Evolutionary conservation across 2,113 vertebrate species (phyloP), one percentile per base, ranked within the genome.

Genomic region (Anguilla japonica): DNA sequence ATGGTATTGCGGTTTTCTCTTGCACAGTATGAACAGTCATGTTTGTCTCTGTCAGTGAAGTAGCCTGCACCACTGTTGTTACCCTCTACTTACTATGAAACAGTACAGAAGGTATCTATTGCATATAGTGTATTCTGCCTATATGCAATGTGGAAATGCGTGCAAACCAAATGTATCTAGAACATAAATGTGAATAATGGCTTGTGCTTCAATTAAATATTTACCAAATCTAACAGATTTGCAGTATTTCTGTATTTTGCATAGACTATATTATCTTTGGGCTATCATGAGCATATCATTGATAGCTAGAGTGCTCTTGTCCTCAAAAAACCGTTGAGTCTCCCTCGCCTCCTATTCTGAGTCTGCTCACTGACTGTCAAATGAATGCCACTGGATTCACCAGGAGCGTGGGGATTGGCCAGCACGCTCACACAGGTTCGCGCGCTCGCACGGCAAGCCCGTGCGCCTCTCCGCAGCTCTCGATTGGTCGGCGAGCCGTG

Each of bases 41-140:
- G 82, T 88, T 87, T 86, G 85, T 89, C 78, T 41, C 71, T 89
- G 85, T 20, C 43, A 46, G 43, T 46, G 43, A 46, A 29, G 80
- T 50, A 60, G 14, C 56, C 56, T 60, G 53, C 67, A 88, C 84
- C 86, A 86, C 84, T 87, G 63, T 67, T 41, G 29, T 15, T 41
- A 34, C n/a, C 43, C 81, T 80, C 26, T 43, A 26, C 78, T 85
- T 78, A 83, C 87, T 82, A 82, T 63, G 71, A 67, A 84, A 88
- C 82, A 71, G 86, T 83, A 84, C 20, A 71, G 4, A 71, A 26
- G 71, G 71, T 29, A 26, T 75, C 5, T 29, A 11, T 34, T 29
- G 71, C 56, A 15, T 60, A 60, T n/a, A n/a, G 22, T 34, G 11
- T 34, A 75, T 75, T 26, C 26, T 75, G 26, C 20, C 63, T 26